phyloP scores from a whole-genome alignment of 2,888 invertebrate species.

The Limnephilus auricula region DNA sequence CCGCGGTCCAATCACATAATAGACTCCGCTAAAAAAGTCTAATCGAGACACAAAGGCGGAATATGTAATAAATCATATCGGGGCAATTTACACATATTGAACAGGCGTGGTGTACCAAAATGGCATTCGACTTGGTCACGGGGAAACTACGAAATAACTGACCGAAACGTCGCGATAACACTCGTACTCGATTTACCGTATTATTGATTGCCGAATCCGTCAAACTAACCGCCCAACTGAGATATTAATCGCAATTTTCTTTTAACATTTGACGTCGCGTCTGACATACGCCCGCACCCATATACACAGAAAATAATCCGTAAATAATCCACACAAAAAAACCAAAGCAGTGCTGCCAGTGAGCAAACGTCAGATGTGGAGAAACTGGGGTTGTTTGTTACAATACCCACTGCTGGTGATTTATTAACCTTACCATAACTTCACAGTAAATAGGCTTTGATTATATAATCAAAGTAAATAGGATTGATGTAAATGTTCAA shows the following conservation, averaged over 20 bases:
- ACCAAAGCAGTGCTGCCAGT: neutral
- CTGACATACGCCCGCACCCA: constrained; percentile 49
- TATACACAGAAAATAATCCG: constrained; percentile 5
- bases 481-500: too few relatives aligned
- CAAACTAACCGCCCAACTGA: neutral
- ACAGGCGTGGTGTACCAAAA: constrained; percentile 63
- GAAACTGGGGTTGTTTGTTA: neutral
- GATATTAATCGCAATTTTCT: constrained; percentile 35
- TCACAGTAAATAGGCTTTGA: too few relatives aligned
- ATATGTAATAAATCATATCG: constrained; percentile 50
- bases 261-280: constrained; percentile 45
- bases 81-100: constrained; percentile 54
- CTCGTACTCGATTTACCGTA: neutral
- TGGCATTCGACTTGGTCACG: constrained; percentile 44
- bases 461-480: too few relatives aligned
- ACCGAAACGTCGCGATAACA: neutral
- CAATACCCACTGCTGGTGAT: neutral
- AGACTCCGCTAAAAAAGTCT: constrained; percentile 10
- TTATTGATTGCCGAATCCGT: constrained; percentile 2
- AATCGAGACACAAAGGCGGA: constrained; percentile 44
- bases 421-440: neutral
- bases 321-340: constrained; percentile 21
- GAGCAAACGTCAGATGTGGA: neutral
- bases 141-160: neutral
- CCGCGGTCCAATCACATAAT: constrained; percentile 34